A percentile compares a stretch with the other conserved stretches of the same genome.
phyloP scores from a whole-genome alignment of 1,140 invertebrate genomes.

The Lamellibrachia luymesi region DNA sequence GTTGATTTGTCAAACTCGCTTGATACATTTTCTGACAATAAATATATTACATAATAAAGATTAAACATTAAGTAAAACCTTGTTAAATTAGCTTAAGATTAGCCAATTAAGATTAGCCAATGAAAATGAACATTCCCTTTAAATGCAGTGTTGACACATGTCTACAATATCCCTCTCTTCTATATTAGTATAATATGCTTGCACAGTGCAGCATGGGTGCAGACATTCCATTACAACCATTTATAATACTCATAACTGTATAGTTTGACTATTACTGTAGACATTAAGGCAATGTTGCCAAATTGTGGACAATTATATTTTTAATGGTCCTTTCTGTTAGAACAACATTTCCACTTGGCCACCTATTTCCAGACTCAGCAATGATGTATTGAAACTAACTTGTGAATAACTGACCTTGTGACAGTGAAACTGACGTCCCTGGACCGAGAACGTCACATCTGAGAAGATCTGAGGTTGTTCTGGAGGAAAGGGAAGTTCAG shows the following conservation, averaged over 20 bases:
- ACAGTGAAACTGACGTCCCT: conserved; percentile 56
- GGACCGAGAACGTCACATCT: conserved; percentile 59
- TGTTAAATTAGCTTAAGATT: too few species aligned
- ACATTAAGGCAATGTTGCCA: not conserved
- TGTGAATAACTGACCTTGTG: conserved; percentile 54
- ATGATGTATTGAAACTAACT: not conserved
- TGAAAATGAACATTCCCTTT: too few species aligned
- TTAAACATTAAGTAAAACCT: too few species aligned
- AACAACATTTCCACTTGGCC: not conserved
- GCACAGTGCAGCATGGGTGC: not conserved
- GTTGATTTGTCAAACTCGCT: too few species aligned
- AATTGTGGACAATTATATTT: not conserved
- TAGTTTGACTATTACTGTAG: not conserved
- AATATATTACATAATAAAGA: too few species aligned
- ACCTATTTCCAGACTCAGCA: not conserved
- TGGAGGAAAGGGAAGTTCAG: conserved; percentile 54
- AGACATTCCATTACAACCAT: too few species aligned
- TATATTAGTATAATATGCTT: not conserved
- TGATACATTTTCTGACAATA: too few species aligned
- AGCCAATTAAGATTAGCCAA: too few species aligned
- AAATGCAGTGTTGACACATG: too few species aligned
- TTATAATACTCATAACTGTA: not conserved
- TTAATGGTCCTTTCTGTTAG: not conserved
- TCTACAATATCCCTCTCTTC: too few species aligned
- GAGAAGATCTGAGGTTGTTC: conserved; percentile 45